Evolutionary conservation across 1,140 invertebrate genomes (phyloP).

Genomic region (Aethina tumida): DNA sequence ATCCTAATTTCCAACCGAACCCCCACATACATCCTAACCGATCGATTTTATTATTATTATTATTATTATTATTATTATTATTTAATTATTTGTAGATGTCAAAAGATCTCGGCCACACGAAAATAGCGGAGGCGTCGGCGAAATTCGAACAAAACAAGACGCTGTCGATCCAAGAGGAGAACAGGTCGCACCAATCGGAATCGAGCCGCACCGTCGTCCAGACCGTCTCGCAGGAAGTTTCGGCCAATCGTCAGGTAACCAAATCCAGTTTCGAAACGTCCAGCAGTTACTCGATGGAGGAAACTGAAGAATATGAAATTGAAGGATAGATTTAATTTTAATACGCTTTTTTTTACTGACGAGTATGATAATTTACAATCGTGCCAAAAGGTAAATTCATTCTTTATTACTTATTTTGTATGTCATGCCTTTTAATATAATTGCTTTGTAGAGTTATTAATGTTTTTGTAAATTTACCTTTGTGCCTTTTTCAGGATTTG

Average conservation of each 20-base stretch:
- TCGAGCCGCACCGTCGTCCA: conserved; percentile 24
- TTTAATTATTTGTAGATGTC: conserved; percentile 21
- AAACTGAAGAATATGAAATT: conserved; percentile 32
- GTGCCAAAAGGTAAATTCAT: too few species aligned
- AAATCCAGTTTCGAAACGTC: conserved; percentile 26
- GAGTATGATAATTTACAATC: too few species aligned
- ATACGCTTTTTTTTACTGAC: too few species aligned
- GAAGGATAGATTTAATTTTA: too few species aligned
- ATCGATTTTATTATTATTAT: not conserved
- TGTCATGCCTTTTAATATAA: too few species aligned
- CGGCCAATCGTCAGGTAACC: conserved; percentile 27
- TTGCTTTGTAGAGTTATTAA: too few species aligned
- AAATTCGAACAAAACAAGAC: conserved; percentile 28
- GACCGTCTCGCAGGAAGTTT: conserved; percentile 24
- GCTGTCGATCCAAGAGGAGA: conserved; percentile 28
- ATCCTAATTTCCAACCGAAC: conserved; percentile 1
- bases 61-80: not conserved
- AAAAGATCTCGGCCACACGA: conserved; percentile 30
- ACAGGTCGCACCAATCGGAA: conserved; percentile 21
- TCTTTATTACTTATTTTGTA: too few species aligned
- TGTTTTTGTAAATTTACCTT: too few species aligned
- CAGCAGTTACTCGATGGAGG: conserved; percentile 32
- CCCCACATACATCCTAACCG: conserved; percentile 5
- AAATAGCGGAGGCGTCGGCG: conserved; percentile 29
- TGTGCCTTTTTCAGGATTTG: too few species aligned